Percentiles rank a stretch among this genome's conserved stretches.
Conservation (phyloP, 2,797 vertebrate genomes). For the Odontamblyopus lacepedii region DNA sequence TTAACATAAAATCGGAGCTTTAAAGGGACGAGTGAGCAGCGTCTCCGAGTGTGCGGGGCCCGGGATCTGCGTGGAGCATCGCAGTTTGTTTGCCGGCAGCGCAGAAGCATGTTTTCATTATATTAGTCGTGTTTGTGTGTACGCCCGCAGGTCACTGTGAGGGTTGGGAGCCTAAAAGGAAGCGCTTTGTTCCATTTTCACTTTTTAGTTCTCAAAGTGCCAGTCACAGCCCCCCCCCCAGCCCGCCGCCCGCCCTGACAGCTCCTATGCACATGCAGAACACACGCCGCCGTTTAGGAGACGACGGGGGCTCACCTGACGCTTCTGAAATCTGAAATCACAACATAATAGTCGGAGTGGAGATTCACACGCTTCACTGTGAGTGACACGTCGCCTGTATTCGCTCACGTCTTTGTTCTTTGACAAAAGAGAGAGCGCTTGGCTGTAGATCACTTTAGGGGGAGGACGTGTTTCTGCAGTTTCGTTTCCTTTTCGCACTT, state of each 20-base stretch:
- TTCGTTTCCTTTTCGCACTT: background rate
- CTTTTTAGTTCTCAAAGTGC: conserved; percentile 30
- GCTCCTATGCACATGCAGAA: conserved; percentile 19
- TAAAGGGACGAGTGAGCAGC: no score
- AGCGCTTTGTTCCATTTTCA: conserved; percentile 46
- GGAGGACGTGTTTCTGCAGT: background rate
- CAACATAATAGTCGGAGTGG: background rate
- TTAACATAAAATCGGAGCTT: no score
- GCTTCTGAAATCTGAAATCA: background rate
- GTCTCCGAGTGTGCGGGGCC: background rate
- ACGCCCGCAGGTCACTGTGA: conserved; percentile 40
- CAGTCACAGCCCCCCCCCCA: conserved; percentile 26
- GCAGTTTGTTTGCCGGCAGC: background rate
- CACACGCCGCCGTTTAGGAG: conserved; percentile 7
- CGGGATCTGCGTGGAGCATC: background rate
- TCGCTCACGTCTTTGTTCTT: background rate
- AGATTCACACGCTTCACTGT: background rate
- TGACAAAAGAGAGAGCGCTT: background rate
- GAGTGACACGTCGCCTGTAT: background rate
- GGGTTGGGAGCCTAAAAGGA: conserved; percentile 26
- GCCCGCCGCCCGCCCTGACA: conserved; percentile 29
- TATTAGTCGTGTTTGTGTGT: conserved; percentile 27
- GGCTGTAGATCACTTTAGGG: background rate
- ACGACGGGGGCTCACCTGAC: background rate
- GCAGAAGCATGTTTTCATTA: background rate